phyloP scores from a whole-genome alignment of 2,113 vertebrate species.

The Marmota flaviventris region DNA sequence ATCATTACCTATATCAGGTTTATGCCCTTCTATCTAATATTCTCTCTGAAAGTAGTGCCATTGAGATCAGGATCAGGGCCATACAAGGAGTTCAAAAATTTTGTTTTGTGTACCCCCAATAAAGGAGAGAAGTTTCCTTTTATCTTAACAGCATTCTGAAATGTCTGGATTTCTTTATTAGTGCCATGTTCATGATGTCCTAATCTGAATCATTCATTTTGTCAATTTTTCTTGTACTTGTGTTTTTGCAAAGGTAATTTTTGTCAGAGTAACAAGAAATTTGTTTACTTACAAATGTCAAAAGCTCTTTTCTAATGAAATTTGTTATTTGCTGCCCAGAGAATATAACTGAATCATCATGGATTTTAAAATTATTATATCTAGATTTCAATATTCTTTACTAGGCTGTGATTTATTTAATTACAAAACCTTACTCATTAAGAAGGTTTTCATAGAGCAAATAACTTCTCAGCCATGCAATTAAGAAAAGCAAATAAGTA shows the following conservation, averaged over 20 bases:
- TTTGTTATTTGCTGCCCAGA: neutral
- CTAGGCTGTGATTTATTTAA: neutral
- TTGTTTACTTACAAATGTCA: neutral
- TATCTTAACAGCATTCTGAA: too few species aligned
- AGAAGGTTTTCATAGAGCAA: neutral
- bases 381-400: constrained; percentile 11
- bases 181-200: neutral
- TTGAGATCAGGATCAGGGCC: neutral
- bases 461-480: neutral
- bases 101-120: neutral
- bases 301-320: neutral
- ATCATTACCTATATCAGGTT: neutral
- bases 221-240: neutral
- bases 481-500: neutral
- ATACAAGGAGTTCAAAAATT: neutral
- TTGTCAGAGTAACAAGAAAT: neutral
- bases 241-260: constrained; percentile 2
- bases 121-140: neutral
- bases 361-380: neutral
- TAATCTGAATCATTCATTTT: neutral
- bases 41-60: neutral
- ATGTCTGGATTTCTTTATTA: neutral
- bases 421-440: neutral
- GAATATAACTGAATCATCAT: neutral
- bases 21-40: neutral